Base-by-base conservation (phyloP, 2,113 vertebrate species). In the Hypanus sabinus region DNA sequence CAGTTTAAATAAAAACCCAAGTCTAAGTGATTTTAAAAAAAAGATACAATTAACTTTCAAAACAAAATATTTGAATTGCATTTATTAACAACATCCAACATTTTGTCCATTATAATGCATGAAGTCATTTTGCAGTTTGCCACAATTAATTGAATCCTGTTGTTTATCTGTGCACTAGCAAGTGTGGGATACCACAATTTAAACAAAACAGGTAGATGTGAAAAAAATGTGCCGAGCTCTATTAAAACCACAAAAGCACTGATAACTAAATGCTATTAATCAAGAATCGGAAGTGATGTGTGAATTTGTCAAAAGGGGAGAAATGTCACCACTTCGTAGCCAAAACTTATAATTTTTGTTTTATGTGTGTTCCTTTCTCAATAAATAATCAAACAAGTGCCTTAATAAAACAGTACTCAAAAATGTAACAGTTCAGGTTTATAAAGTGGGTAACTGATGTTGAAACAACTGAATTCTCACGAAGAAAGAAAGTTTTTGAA, bases 141-240 rank as follows among this genome's bases (percentile, higher is more conserved):
- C 30, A 73, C 20, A 24, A 73, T 20, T 22, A 73, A 73, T 24
- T 73, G 22, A 73, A 73, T 20, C 71, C 71, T 24, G 71, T 33
- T 81, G n/a, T 38, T 81, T 80, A 8, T 81, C 20, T 81, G 11
- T 81, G 79, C 79, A 81, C 79, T 20, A 81, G 14, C 79, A 14
- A 81, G 38, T 18, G 79, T 33, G 38, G 33, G 79, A 81, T 81
- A 81, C 79, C 79, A 81, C 79, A 81, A 81, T 81, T 81, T 81
- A 81, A 81, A 81, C 79, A 81, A 81, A 81, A 81, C 79, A 38
- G 38, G 79, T 38, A 24, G 68, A 73, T 73, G 4, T 24, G 71
- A 6, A 73, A 6, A 73, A 73, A 73, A 73, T 22, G 71, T 24
- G 71, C 71, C 71, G 16, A 73, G 71, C 71, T 73, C 24, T 73